These are phyloP conservation scores for Harlomillsia oculata DNA, from an alignment of 1,140 invertebrate genomes.

Conservation along the genomic window DNA sequence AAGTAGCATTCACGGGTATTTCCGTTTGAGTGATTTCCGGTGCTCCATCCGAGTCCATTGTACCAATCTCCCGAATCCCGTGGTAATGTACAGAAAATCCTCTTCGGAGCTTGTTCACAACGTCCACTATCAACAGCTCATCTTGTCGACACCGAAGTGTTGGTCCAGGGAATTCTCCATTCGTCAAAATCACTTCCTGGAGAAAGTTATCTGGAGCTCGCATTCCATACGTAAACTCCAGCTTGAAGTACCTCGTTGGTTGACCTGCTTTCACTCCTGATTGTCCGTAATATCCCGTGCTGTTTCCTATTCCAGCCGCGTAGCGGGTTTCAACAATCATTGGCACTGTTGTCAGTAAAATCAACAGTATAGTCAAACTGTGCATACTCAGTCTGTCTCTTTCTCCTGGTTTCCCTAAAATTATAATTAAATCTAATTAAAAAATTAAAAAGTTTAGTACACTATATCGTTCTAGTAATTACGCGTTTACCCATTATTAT, in stretches of 20 bases:
- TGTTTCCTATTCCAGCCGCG: no score
- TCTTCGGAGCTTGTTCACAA: not conserved
- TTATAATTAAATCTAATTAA: no score
- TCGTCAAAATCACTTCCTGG: slow-evolving; percentile 10
- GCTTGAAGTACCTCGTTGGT: not conserved
- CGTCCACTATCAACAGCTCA: not conserved
- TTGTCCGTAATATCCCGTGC: no score
- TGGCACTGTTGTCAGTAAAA: no score
- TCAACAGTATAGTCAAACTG: no score
- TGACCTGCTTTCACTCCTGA: no score
- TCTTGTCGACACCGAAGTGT: not conserved
- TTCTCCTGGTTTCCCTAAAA: no score
- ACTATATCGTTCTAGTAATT: no score
- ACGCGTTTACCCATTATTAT: no score
- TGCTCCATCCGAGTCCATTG: slow-evolving; percentile 12
- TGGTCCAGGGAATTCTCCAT: slow-evolving; percentile 11
- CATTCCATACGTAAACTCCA: not conserved
- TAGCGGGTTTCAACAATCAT: no score
- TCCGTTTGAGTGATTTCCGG: slow-evolving; percentile 16
- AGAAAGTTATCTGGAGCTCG: slow-evolving; percentile 2
- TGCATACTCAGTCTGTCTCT: no score
- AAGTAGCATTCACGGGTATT: slow-evolving; percentile 13
- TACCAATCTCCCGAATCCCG: slow-evolving; percentile 6
- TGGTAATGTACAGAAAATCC: slow-evolving; percentile 12
- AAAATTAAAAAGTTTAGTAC: no score